Evolutionary conservation across 1,140 invertebrate genomes (phyloP).

Genomic region (Meteorus sp.): DNA sequence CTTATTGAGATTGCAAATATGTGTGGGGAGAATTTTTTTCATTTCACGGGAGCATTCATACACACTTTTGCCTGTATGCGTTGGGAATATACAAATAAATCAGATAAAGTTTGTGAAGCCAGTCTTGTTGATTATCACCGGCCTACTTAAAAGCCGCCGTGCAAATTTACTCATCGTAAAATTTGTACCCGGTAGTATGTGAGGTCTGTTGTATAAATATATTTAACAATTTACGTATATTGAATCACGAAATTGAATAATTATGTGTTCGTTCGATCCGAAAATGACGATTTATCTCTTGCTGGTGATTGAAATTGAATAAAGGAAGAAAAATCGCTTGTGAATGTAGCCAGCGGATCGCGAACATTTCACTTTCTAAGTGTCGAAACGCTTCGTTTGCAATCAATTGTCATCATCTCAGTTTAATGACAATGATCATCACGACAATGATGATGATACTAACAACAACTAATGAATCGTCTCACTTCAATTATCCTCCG

Average conservation of each 20-base stretch:
- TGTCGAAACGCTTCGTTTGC: constrained; percentile 39
- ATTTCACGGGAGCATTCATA: neutral
- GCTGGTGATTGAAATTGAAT: too few relatives aligned
- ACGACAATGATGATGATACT: too few relatives aligned
- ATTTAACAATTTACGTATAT: too few relatives aligned
- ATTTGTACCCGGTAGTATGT: too few relatives aligned
- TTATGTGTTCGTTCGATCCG: too few relatives aligned
- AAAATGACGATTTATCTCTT: neutral
- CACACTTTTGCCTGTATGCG: neutral
- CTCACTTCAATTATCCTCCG: too few relatives aligned
- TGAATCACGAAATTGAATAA: neutral
- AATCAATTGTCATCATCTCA: constrained; percentile 29
- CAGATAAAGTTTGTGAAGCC: constrained; percentile 2
- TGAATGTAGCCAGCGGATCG: constrained; percentile 33
- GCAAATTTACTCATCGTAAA: neutral
- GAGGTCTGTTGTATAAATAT: too few relatives aligned
- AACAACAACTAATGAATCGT: too few relatives aligned
- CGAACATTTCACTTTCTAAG: constrained; percentile 45
- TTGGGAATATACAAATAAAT: neutral
- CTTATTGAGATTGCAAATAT: too few relatives aligned
- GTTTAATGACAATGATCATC: neutral
- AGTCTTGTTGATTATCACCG: neutral
- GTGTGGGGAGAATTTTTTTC: neutral
- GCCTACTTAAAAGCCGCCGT: neutral
- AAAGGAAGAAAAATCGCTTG: constrained; percentile 5